Base-by-base conservation (phyloP, 2,113 vertebrate species). In the Anolis carolinensis region DNA sequence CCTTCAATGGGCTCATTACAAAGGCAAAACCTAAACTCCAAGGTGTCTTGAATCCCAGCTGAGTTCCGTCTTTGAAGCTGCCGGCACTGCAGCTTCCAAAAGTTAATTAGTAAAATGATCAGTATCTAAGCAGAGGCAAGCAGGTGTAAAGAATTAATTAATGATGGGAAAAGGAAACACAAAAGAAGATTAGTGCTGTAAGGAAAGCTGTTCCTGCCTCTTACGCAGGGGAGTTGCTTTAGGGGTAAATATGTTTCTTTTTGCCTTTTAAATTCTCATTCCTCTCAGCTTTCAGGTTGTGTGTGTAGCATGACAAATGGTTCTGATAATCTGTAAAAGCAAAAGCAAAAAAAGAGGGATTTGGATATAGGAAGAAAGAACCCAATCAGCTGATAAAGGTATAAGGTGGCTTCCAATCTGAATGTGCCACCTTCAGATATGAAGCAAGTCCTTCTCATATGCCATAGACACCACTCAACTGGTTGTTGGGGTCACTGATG, bases 131-230 rank as follows among this genome's bases (percentile, higher is more conserved):
- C 34, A 80, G 5, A 74, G 71, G 32, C 5, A 67, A 81, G 44
- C 7, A 73, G 21, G n/a, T 48, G 5, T 62, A 83, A 87, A 20
- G 76, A 90, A 82, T 86, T 1, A 62, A 68, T 62, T 86, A 86
- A 84, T 84, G 50, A 36, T 78, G 85, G 9, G 71, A 11, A 85
- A 90, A 65, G 4, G 34, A 13, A 86, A 86, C 89, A 86, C 72
- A 27, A 83, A 44, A 30, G 55, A 80, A 71, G 34, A 89, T 81
- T 76, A 85, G 14, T 10, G 65, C 11, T 18, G 63, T 73, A 83
- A 91, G 84, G 52, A 48, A 88, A 86, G 11, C 62, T 16, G 71
- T 1, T 1, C n/a, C 16, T 44, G 79, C 70, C 1, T 84, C 36
- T 89, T 78, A 50, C 32, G 5, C 39, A 86, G 85, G 82, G 11